Evolutionary conservation across 2,113 vertebrate genomes (phyloP).

Genomic region (Hippocampus mohnikei): DNA sequence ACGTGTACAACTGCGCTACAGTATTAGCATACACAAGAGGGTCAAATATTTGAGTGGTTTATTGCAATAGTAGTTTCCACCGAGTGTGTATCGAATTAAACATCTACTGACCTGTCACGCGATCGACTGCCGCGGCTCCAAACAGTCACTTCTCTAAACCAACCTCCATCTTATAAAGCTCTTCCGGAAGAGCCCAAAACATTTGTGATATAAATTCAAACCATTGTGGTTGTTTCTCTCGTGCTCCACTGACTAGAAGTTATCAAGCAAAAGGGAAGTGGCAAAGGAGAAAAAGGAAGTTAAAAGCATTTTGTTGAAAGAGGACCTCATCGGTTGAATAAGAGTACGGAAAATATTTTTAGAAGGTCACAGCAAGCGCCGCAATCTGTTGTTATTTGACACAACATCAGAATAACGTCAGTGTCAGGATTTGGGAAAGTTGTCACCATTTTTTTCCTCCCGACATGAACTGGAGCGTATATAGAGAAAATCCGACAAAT

Average conservation of each 20-base stretch:
- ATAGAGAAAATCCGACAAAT: neutral
- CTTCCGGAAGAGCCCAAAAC: conserved; percentile 9
- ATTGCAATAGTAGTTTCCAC: neutral
- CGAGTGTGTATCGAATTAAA: neutral
- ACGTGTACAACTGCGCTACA: too few species aligned
- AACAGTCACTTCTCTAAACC: neutral
- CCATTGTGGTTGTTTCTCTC: neutral
- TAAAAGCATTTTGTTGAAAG: conserved; percentile 24
- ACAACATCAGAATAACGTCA: neutral
- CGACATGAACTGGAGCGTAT: neutral
- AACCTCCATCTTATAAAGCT: neutral
- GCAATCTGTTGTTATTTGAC: neutral
- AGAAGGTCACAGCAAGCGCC: neutral
- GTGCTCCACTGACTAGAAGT: neutral
- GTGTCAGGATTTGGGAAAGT: neutral
- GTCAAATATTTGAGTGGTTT: neutral
- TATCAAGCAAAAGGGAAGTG: conserved; percentile 42
- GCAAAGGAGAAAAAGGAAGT: conserved; percentile 45
- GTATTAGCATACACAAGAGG: too few species aligned
- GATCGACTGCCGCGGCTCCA: neutral
- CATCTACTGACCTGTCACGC: conserved; percentile 13
- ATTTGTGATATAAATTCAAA: neutral
- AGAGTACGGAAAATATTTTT: neutral
- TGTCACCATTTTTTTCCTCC: neutral
- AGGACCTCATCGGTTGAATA: conserved; percentile 5